These are phyloP conservation scores for Morinoia aosen DNA, from an alignment of 2,888 invertebrate genomes.

Conservation along the genomic window DNA sequence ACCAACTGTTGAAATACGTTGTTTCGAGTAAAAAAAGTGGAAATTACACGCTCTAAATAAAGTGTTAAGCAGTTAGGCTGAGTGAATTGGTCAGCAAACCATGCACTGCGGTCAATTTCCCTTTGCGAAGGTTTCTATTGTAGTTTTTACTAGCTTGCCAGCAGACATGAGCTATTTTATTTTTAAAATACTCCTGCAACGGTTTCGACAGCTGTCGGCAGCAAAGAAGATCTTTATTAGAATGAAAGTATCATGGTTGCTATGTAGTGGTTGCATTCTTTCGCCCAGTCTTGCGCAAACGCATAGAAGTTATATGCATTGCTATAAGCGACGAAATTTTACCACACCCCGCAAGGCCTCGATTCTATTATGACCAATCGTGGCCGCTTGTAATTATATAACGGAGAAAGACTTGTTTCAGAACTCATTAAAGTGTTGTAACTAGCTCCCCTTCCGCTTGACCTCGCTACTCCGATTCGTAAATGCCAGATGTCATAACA, in stretches of 20 bases:
- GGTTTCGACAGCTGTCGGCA: not conserved
- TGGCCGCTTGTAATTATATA: not conserved
- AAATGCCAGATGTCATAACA: not conserved
- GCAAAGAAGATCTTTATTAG: not conserved
- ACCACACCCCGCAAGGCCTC: not conserved
- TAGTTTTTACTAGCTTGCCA: not conserved
- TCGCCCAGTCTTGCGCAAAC: not conserved
- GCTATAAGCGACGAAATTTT: not conserved
- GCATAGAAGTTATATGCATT: not conserved
- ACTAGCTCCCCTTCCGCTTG: not conserved
- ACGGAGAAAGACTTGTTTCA: not conserved
- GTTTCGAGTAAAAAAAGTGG: no score
- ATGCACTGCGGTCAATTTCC: not conserved
- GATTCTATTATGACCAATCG: not conserved
- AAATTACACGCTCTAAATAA: no score
- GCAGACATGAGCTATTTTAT: not conserved
- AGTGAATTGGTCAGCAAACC: no score
- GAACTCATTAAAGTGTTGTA: not conserved
- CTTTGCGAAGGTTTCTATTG: not conserved
- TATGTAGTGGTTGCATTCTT: not conserved
- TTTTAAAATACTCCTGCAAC: not conserved
- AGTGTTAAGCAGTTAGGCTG: no score
- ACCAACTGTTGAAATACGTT: no score
- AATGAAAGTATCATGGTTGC: not conserved
- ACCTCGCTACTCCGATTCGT: not conserved